Evolutionary conservation across 1,140 invertebrate genomes (phyloP).

Genomic region (Lepidurus couesii): DNA sequence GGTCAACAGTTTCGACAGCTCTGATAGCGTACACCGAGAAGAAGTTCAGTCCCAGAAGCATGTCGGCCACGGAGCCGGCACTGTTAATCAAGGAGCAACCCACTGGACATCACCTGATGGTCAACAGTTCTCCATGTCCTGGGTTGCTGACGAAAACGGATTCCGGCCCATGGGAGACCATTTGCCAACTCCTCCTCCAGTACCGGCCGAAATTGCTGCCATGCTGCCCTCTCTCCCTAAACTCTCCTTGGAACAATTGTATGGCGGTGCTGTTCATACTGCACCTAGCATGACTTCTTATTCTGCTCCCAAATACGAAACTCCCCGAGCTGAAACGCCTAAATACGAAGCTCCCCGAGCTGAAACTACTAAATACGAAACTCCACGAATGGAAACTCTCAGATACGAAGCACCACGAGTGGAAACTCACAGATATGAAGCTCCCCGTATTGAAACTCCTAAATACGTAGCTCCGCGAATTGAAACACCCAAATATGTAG

Average conservation of each 20-base stretch:
- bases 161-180: conserved; percentile 39
- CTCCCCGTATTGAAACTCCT: background rate
- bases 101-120: conserved; percentile 38
- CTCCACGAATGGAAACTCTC: background rate
- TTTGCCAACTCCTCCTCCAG: conserved; percentile 37
- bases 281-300: background rate
- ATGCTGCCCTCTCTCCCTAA: conserved; percentile 28
- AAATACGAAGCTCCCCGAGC: background rate
- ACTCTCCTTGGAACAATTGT: background rate
- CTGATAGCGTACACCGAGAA: conserved; percentile 68
- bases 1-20: conserved; percentile 1
- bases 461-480: no score
- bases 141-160: conserved; percentile 40
- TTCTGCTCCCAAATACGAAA: background rate
- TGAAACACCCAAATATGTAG: background rate
- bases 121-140: conserved; percentile 34
- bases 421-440: background rate
- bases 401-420: no score
- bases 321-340: background rate
- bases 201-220: conserved; percentile 33
- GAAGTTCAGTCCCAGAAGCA: conserved; percentile 71
- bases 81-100: conserved; percentile 41
- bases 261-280: background rate
- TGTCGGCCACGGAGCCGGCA: background rate
- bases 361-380: background rate